These are phyloP conservation scores for Camarhynchus parvulus DNA, from an alignment of 2,113 vertebrate genomes.

Conservation along the genomic window DNA sequence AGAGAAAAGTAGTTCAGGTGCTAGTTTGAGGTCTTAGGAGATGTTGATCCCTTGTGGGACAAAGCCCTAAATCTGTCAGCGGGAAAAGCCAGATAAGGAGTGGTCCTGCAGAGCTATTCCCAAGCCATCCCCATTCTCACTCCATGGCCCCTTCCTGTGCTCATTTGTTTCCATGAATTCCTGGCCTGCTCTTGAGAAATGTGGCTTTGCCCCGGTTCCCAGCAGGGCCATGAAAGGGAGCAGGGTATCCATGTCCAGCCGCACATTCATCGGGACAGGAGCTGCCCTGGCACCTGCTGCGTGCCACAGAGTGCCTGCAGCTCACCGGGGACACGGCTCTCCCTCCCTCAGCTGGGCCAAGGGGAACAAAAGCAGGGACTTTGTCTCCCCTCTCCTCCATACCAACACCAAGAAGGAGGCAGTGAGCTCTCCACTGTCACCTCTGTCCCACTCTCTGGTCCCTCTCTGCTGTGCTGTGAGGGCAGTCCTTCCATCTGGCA, in stretches of 20 bases:
- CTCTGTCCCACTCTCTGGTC: rapidly evolving
- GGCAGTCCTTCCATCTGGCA: background rate
- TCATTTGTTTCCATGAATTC: slow-evolving; percentile 10
- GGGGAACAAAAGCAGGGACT: background rate
- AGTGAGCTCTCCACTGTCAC: background rate
- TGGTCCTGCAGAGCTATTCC: slow-evolving; percentile 22
- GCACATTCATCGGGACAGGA: background rate
- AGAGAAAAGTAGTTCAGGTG: background rate
- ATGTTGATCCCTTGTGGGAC: background rate
- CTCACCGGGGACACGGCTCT: rapidly evolving
- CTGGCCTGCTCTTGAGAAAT: slow-evolving; percentile 34
- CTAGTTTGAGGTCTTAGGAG: background rate
- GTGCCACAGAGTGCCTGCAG: background rate
- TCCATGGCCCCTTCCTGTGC: background rate
- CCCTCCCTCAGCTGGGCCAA: background rate
- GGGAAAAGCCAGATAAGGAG: background rate
- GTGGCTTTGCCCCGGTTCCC: background rate
- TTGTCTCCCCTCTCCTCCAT: background rate
- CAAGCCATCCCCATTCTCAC: background rate
- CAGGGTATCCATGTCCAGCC: rapidly evolving
- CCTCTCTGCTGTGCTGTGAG: rapidly evolving
- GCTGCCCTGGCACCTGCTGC: background rate
- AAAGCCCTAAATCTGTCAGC: background rate
- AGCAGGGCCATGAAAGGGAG: background rate
- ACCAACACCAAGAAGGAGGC: background rate